Percentiles rank a stretch among this genome's conserved stretches.
phyloP scores from a whole-genome alignment of 2,113 vertebrate species.

The Mystacornis crossleyi region DNA sequence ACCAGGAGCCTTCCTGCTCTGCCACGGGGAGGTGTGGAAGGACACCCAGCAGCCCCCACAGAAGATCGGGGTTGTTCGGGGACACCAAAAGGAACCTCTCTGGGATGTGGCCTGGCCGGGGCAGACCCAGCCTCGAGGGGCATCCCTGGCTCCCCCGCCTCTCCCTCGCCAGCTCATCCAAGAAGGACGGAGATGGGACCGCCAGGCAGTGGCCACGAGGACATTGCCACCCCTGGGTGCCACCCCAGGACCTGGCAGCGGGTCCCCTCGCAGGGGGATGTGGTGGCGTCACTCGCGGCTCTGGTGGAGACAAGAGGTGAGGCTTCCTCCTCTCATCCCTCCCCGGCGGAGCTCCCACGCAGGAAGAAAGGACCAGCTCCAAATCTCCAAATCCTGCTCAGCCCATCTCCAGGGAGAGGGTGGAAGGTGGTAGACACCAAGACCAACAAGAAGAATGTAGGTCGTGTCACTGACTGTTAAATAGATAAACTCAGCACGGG shows the following conservation, averaged over 20 bases:
- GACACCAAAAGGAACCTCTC: neutral
- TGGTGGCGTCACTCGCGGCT: neutral
- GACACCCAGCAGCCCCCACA: neutral
- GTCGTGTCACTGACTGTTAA: conserved; percentile 65
- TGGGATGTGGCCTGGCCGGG: neutral
- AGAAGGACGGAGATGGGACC: neutral
- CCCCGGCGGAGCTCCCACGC: neutral
- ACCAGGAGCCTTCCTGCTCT: neutral
- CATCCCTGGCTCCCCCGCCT: neutral
- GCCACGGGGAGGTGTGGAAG: neutral
- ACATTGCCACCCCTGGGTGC: neutral
- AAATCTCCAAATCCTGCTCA: neutral
- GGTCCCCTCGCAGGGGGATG: neutral
- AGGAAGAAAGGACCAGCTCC: conserved; percentile 6
- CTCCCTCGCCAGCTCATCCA: neutral
- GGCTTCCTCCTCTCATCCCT: neutral
- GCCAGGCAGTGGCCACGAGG: neutral
- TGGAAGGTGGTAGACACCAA: neutral
- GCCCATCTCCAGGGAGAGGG: neutral
- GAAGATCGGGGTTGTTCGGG: neutral
- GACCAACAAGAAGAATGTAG: conserved; percentile 44
- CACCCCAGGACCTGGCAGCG: neutral
- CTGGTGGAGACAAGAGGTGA: neutral
- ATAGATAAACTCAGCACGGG: conserved; percentile 48
- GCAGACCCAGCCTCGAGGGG: neutral